Base-by-base conservation (phyloP, 1,140 invertebrate species). In the Eumaeus atala region DNA sequence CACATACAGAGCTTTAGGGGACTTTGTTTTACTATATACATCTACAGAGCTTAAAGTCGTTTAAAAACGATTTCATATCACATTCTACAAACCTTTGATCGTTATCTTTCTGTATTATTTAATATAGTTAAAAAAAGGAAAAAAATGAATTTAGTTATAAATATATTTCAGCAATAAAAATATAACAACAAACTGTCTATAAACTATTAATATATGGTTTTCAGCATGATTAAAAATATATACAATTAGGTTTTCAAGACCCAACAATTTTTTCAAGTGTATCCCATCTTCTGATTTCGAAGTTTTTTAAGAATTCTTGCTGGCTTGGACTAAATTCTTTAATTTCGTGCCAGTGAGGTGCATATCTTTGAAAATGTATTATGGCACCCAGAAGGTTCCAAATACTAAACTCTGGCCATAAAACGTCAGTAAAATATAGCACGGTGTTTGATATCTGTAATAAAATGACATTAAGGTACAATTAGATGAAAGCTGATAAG, bases 331-430 rank as follows among this genome's bases (percentile, higher is more conserved):
- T 76, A 9, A 70, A 61, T 35, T 52, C 42, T 42, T 67, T 49
- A n/a, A 59, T 37, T 37, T 49, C 36, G 33, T 61, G 60, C 0
- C 51, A n/a, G 34, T 61, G 49, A 2, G 75, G 71, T 14, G 78
- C 68, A 63, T 84, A 58, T 56, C 88, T 89, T 87, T 98, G 97
- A 79, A 95, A 98, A 70, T 94, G 91, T 69, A 98, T 92, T 49
- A 99, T 91, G 12, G 93, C 95, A 16, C 86, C 89, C 63, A 98
- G 88, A 21, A 99, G 90, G 87, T 98, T 92, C 96, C 96, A 98
- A 42, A 97, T 90, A 47, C 90, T 93, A 71, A 98, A 97, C 75
- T 98, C 96, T 14, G 97, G 97, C 97, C 97, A 98, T 14, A 98
- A 84, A 1, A 95, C 92, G 64, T 94, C 89, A 5, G 92, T 90